These are phyloP conservation scores for Neotoma lepida DNA, from an alignment of 2,113 vertebrate genomes.

Conservation along the genomic window DNA sequence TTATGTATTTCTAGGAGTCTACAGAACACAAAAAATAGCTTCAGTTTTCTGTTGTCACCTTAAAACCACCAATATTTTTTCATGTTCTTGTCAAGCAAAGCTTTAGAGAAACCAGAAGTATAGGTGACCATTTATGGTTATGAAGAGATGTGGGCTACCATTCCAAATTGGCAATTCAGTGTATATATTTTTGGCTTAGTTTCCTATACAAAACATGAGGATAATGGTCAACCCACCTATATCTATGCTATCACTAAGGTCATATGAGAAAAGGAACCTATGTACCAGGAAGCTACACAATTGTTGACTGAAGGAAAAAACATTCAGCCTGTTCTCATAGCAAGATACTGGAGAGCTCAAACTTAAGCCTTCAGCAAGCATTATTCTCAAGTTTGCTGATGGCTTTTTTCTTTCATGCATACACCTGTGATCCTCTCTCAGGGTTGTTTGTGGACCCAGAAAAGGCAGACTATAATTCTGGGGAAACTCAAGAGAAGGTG, in stretches of 20 bases:
- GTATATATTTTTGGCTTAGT: background rate
- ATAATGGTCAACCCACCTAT: background rate
- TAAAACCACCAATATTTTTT: background rate
- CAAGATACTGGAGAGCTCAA: background rate
- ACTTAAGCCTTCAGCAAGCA: background rate
- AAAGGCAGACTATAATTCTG: background rate
- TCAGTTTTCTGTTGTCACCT: conserved; percentile 57
- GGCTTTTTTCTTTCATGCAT: background rate
- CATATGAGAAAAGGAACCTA: conserved; percentile 5
- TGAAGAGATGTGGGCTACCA: background rate
- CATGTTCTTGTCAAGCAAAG: background rate
- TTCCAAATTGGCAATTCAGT: background rate
- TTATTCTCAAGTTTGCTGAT: background rate
- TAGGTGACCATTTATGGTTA: background rate
- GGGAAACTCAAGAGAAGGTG: background rate
- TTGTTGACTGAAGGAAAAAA: background rate
- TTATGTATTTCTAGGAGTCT: conserved; percentile 3
- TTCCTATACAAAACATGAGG: background rate
- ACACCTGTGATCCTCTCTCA: background rate
- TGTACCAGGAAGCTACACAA: background rate
- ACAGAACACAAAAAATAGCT: background rate
- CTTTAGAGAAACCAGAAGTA: background rate
- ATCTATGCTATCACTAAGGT: background rate
- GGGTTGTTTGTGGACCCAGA: background rate
- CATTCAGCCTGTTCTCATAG: background rate